These are phyloP conservation scores for Apocheima hispidaria DNA, from an alignment of 2,888 invertebrate species.

Conservation along the genomic window DNA sequence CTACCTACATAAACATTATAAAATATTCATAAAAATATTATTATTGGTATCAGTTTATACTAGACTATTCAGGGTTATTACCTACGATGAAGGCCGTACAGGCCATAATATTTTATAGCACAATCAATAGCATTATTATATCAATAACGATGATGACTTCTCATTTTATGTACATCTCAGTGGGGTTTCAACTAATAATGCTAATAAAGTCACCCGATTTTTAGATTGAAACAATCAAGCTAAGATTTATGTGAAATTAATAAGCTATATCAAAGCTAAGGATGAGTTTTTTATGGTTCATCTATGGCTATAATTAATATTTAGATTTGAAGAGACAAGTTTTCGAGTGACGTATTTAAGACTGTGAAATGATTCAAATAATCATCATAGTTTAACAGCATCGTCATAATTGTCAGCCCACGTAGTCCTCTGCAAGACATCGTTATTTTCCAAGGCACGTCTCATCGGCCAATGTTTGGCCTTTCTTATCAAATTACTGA, in stretches of 20 bases:
- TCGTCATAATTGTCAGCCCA: too few species aligned
- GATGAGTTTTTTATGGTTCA: constrained; percentile 14
- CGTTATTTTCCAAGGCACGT: too few species aligned
- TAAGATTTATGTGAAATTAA: constrained; percentile 40
- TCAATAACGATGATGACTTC: constrained; percentile 45
- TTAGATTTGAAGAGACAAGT: background rate
- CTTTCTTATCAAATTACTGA: too few species aligned
- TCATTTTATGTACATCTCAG: constrained; percentile 46
- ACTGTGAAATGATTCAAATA: background rate
- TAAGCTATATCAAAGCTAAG: constrained; percentile 14
- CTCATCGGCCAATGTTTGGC: too few species aligned
- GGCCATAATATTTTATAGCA: constrained; percentile 55
- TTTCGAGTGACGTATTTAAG: background rate
- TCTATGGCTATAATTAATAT: constrained; percentile 9
- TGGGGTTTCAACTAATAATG: constrained; percentile 43
- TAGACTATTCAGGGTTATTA: constrained; percentile 41
- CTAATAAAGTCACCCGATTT: constrained; percentile 36
- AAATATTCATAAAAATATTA: constrained; percentile 14
- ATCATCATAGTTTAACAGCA: too few species aligned
- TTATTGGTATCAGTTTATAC: constrained; percentile 18
- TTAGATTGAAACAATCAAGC: constrained; percentile 41
- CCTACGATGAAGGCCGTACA: constrained; percentile 50
- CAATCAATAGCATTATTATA: constrained; percentile 57
- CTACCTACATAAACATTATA: background rate
- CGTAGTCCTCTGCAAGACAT: too few species aligned